Base-by-base conservation (phyloP, 2,113 vertebrate genomes). In the Etheostoma cragini region DNA sequence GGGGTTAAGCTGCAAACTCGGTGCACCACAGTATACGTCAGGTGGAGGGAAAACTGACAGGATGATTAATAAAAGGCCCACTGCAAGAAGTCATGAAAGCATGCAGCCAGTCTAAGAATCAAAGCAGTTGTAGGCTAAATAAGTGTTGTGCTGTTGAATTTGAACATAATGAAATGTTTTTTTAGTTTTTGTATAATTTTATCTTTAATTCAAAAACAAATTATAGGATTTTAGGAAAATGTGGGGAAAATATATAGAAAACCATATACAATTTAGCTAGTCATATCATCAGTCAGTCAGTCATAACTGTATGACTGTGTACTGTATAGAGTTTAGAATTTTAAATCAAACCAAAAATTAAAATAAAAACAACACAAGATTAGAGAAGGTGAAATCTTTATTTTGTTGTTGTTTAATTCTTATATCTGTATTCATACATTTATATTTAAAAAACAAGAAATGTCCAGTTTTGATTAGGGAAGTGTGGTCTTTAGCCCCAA, bases 1-100 rank as follows among this genome's bases (percentile, higher is more conserved):
- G 64, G 61, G 85, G 67, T 63, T 67, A 78, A 81, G 71, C 86
- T 80, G 84, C 69, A 92, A 60, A 82, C 80, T 77, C 75, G 57
- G 66, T 76, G 82, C 83, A 85, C 21, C 69, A 76, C 73, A 86
- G 67, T 45, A 85, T 88, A 80, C 53, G 54, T 87, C 63, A 81
- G 83, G 77, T 85, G 67, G 66, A 80, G 26, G 65, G 67, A 65
- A 87, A 53, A 63, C 57, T 49, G 71, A 73, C 71, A 77, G 49
- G 66, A 58, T 7, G 68, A n/a, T 70, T 22, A 54, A 56, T 56
- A 58, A 78, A 49, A 80, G 17, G 42, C 33, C 60, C 5, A 8
- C 52, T 38, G 19, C 49, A 85, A 61, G 30, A 35, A 52, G 17
- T 17, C 42, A 83, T 69, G 42, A 2, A 47, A 21, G 13, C 26